Evolutionary conservation across 2,113 vertebrate species (phyloP).

Genomic region (Camelus dromedarius): DNA sequence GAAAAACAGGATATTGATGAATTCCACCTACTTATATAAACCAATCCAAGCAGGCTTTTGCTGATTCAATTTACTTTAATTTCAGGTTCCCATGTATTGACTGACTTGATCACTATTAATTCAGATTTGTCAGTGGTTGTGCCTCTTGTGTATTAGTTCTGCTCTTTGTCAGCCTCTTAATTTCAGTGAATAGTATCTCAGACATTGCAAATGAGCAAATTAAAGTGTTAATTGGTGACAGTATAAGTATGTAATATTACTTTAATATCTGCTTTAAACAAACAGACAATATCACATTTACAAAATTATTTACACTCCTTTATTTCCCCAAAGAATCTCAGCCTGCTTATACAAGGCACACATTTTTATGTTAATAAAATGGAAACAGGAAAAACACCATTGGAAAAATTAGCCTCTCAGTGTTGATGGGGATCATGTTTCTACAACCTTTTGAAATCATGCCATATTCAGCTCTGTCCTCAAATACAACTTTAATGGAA

Average conservation of each 20-base stretch:
- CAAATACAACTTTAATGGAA: not conserved
- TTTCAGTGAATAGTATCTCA: conserved; percentile 67
- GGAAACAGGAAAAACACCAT: not conserved
- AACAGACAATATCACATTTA: not conserved
- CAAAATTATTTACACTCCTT: not conserved
- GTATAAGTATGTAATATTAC: conserved; percentile 29
- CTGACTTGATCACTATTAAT: conserved; percentile 67
- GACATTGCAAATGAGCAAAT: conserved; percentile 72
- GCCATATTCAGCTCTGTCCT: not conserved
- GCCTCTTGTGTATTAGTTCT: conserved; percentile 63
- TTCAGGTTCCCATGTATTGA: conserved; percentile 34
- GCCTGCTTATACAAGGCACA: not conserved
- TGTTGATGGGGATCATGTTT: not conserved
- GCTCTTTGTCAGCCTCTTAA: conserved; percentile 70
- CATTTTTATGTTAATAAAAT: not conserved
- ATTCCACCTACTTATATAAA: not conserved
- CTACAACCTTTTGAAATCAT: not conserved
- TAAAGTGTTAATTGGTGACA: conserved; percentile 63
- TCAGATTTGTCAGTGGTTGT: conserved; percentile 55
- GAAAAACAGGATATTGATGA: not conserved
- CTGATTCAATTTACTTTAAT: conserved; percentile 61
- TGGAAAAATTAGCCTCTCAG: not conserved
- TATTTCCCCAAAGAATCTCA: not conserved
- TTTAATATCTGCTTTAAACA: conserved; percentile 67
- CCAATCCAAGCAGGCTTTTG: conserved; percentile 38